Evolutionary conservation across 2,113 vertebrate genomes (phyloP).

Genomic region (Alexandromys fortis): DNA sequence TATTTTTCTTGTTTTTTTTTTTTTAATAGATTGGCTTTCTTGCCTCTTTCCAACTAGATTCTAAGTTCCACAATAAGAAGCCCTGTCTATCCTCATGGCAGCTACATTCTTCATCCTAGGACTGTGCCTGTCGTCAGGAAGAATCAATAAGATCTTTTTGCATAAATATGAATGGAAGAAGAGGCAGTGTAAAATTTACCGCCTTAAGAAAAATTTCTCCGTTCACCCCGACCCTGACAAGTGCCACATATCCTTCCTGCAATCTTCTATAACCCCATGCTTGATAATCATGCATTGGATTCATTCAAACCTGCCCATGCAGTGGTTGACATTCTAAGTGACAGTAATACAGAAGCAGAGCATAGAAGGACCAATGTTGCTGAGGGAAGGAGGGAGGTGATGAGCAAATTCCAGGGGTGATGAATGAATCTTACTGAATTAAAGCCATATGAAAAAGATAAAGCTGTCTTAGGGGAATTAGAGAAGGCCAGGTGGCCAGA

Average conservation of each 20-base stretch:
- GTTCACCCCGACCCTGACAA: background rate
- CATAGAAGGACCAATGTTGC: background rate
- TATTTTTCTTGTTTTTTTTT: constrained; percentile 5
- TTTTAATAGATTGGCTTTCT: background rate
- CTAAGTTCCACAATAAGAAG: background rate
- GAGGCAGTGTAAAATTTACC: background rate
- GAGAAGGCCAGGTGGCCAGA: background rate
- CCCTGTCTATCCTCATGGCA: background rate
- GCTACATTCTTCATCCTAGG: background rate
- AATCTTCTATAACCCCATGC: background rate
- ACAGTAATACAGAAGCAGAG: background rate
- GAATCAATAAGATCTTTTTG: background rate
- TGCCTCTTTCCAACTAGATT: background rate
- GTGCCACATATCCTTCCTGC: background rate
- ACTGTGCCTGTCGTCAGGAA: background rate
- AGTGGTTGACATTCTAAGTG: background rate
- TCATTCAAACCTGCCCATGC: background rate
- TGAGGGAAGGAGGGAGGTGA: background rate
- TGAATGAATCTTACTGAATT: background rate
- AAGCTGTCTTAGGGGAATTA: background rate
- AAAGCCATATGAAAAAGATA: background rate
- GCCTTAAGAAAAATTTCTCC: background rate
- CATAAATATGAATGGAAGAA: background rate
- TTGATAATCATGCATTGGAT: background rate
- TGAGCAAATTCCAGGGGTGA: background rate